Base-by-base conservation (phyloP, 1,140 invertebrate species). In the Aphaenogaster ashmeadi region DNA sequence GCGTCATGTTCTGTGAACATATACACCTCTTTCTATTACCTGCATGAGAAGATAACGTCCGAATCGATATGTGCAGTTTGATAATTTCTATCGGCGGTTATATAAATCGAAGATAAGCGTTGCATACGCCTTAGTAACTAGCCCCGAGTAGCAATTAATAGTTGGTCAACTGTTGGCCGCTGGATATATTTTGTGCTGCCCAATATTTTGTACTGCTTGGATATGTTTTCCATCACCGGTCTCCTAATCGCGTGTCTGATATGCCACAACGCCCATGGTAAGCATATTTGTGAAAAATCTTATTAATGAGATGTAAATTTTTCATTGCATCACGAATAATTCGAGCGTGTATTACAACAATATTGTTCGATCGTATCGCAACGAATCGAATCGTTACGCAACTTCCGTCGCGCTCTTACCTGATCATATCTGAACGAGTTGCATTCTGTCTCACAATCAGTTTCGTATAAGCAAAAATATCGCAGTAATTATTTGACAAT, bases 1-100 rank as follows among this genome's bases (percentile, higher is more conserved):
- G 4, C 11, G 4, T 18, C 6, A 64, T 3, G 36, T 44, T 41
- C 64, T 47, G 13, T n/a, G 41, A 21, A 69, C 5, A 27, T 94
- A 88, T 33, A 38, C 84, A 54, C 44, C n/a, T 27, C 13, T 47
- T 3, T 9, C 18, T 36, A 38, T 67, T 44, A 47, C 18, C 44
- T 71, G 11, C 6, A 9, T 21, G 15, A 0, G 2, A 72, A 50
- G 69, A 50, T 72, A 72, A 50, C 64, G 13, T 2, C 3, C 1
- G 11, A 15, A 15, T 9, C 44, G 15, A 72, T 72, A 71, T 6
- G 18, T 3, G 8, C 8, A 2, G 33, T 18, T 33, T 52, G 69
- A 72, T 50, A 33, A 72, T 6, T 9, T 33, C 3, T 2, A 27
- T 69, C 5, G 6, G 47, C 18, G 27, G 38, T 72, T 47, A 72